Evolutionary conservation across 2,797 vertebrate species (phyloP), one percentile per base, ranked within the genome.

Genomic region (Clarias pachynema): DNA sequence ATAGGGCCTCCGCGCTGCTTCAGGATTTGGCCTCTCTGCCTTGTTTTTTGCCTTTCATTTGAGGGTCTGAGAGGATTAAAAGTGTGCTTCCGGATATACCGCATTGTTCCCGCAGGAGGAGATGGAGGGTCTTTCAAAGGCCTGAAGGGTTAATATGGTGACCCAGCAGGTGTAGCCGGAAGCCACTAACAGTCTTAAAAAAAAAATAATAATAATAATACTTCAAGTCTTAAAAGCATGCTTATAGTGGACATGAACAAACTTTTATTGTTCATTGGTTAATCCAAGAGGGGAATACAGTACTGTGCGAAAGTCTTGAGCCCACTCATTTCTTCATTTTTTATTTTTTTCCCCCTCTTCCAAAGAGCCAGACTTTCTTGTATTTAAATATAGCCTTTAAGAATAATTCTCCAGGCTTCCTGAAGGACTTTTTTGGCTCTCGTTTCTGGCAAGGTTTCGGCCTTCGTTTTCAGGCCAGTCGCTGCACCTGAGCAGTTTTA

Each of bases 11-110:
- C 86, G 88, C 90, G 63, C 62, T 90, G 63, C 62, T 79, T 83
- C 12, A 75, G 72, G 87, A 87, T 88, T 89, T 86, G 73, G 88
- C 88, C 81, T 85, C 88, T 90, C 88, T 88, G 89, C 89, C 91
- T 92, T 90, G 91, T 92, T 90, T 53, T 89, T 91, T 92, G 91
- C 87, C 91, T 91, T 94, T 94, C 92, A 92, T 92, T 92, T 92
- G 92, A 88, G 92, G 81, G 89, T 89, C 91, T 93, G 93, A 93
- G 93, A 91, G 93, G 94, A 95, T 95, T 95, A 94, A 90, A 68
- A 91, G 87, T 86, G 40, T 87, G 91, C 92, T 94, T 95, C 93
- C 92, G 92, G 92, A 94, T 90, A 90, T 26, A 65, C 90, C 89
- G 88, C 91, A 89, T 91, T 90, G 90, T 91, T 92, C 88, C 59